Conservation (phyloP, 2,888 invertebrate species). For the Hipparchia semele region DNA sequence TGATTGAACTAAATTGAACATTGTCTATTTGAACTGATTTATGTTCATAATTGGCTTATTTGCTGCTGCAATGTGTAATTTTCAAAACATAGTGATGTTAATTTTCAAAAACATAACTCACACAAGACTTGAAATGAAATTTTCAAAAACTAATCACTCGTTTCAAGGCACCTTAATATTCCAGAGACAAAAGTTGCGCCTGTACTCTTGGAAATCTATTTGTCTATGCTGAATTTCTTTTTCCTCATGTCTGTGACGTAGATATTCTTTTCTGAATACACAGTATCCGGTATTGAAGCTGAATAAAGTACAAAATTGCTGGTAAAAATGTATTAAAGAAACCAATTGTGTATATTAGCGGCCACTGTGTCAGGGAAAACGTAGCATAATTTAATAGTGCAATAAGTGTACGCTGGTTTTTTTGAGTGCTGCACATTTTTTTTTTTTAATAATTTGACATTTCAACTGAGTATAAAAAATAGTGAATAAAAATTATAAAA, state of each 20-base stretch:
- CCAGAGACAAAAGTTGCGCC: too few species aligned
- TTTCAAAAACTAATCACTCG: too few species aligned
- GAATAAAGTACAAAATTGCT: conserved; percentile 79
- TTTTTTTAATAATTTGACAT: conserved; percentile 2
- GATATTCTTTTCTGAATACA: conserved; percentile 48
- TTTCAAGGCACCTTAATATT: too few species aligned
- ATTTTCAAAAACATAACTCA: too few species aligned
- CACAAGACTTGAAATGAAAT: too few species aligned
- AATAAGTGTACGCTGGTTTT: conserved; percentile 55
- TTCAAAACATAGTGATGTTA: too few species aligned
- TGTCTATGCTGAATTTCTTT: neutral
- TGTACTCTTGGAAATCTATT: too few species aligned
- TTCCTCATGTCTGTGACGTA: conserved; percentile 4
- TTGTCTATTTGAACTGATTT: too few species aligned
- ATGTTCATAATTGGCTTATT: too few species aligned
- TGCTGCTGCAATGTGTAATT: too few species aligned
- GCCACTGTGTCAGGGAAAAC: conserved; percentile 51
- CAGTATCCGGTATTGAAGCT: conserved; percentile 58
- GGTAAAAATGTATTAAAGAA: conserved; percentile 62
- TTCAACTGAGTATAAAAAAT: conserved; percentile 4
- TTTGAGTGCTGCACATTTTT: conserved; percentile 22
- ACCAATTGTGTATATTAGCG: conserved; percentile 59
- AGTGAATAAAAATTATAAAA: neutral
- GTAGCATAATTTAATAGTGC: conserved; percentile 78
- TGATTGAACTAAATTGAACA: too few species aligned